Base-by-base conservation (phyloP, 2,113 vertebrate species). In the Numida meleagris region DNA sequence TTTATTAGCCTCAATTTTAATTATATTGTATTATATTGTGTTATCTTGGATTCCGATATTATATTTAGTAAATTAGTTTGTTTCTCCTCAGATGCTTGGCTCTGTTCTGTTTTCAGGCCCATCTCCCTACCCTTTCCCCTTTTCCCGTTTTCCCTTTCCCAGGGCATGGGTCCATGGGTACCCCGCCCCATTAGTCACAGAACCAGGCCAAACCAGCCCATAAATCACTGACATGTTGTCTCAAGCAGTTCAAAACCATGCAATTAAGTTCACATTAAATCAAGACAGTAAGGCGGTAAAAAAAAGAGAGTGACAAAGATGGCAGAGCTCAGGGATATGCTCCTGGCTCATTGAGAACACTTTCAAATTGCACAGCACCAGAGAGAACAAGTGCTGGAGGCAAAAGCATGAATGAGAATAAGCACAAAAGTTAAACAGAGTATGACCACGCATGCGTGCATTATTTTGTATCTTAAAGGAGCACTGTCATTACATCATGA, bases 391-490 rank as follows among this genome's bases (percentile, higher is more conserved):
- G 40, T 20, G 82, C 86, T 86, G 55, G 42, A 94, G 74, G 74
- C 73, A 86, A 91, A 95, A 78, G 43, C 73, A 96, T 76, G 50
- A 70, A 58, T 21, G 38, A 43, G 66, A 88, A 82, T 61, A 93
- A 91, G 81, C 43, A 63, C 50, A 23, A 79, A 91, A 85, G 48
- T 46, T 85, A 77, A 93, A 74, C 89, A 81, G 55, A 81, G 57
- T 29, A 79, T 51, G 67, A 53, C 61, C 66, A 13, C 12, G 17
- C 3, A 0, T 46, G 36, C 45, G 82, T 36, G 19, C 58, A 72
- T 80, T 81, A 68, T 94, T 95, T 93, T 95, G 85, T 90, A 92
- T 96, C 94, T 96, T 86, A 31, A 62, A 61, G 82, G 34, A 84
- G 65, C 12, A 2, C 46, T 90, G 81, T 78, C 94, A 72, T 86